phyloP scores from a whole-genome alignment of 2,888 invertebrate species.

The Cynaeus angustus region DNA sequence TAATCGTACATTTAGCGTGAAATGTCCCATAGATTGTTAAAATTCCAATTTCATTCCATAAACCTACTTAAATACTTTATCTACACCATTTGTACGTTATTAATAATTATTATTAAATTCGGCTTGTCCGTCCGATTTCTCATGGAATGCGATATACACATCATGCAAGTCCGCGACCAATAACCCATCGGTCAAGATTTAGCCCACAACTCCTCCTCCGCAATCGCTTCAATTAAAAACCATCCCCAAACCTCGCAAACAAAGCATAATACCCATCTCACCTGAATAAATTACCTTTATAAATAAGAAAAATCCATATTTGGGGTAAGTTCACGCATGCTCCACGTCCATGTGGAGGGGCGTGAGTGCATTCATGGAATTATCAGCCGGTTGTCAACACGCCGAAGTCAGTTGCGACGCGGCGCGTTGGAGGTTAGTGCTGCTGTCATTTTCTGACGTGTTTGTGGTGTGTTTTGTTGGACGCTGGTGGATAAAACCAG shows the following conservation, averaged over 20 bases:
- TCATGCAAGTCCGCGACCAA: conserved; percentile 12
- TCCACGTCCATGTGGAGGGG: conserved; percentile 49
- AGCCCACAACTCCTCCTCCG: conserved; percentile 3
- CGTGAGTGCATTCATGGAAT: conserved; percentile 50
- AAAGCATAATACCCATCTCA: conserved; percentile 38
- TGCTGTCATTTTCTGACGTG: conserved; percentile 29
- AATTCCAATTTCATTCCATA: background rate
- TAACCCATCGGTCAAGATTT: conserved; percentile 8
- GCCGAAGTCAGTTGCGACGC: conserved; percentile 36
- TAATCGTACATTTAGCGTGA: too few species aligned
- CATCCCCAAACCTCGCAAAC: conserved; percentile 20
- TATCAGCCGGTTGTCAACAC: conserved; percentile 51
- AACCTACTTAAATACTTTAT: background rate
- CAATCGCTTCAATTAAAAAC: conserved; percentile 18
- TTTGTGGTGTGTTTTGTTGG: conserved; percentile 35
- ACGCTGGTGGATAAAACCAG: conserved; percentile 16
- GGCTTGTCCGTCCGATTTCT: background rate
- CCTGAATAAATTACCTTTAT: conserved; percentile 51
- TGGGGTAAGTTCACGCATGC: conserved; percentile 45
- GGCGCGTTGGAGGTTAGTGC: conserved; percentile 14
- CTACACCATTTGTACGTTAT: background rate
- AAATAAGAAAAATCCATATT: conserved; percentile 54
- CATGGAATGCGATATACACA: conserved; percentile 1
- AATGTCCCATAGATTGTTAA: too few species aligned
- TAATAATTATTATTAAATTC: background rate